Percentiles rank a stretch among this genome's conserved stretches.
These are phyloP conservation scores for Lampris incognitus DNA, from an alignment of 2,113 vertebrate genomes.

Conservation along the genomic window DNA sequence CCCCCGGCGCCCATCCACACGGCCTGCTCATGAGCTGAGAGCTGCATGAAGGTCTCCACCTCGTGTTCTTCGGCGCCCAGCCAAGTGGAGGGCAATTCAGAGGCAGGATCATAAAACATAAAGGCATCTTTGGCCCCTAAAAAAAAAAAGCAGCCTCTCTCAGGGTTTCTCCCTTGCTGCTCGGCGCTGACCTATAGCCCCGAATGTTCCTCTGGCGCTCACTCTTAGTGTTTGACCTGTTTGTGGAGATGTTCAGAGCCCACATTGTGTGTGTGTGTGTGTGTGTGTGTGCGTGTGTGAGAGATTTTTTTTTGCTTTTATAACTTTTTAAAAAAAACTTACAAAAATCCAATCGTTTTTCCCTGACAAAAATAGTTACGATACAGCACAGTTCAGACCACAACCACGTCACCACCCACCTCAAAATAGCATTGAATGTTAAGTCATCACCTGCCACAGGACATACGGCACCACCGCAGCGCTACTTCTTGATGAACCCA, in stretches of 20 bases:
- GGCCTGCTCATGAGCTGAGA: constrained; percentile 31
- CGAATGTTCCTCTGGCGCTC: constrained; percentile 4
- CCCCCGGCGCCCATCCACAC: constrained; percentile 46
- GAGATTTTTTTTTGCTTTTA: too few relatives aligned
- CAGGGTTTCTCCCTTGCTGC: constrained; percentile 2
- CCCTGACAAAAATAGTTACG: too few relatives aligned
- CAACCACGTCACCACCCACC: too few relatives aligned
- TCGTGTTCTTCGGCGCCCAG: constrained; percentile 10
- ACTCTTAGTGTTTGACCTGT: constrained; percentile 3
- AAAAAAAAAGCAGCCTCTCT: constrained; percentile 14
- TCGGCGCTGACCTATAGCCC: constrained; percentile 6
- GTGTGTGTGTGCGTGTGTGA: not conserved
- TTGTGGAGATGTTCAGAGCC: not conserved
- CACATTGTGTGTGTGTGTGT: not conserved
- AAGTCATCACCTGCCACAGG: too few relatives aligned
- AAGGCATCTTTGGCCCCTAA: constrained; percentile 19
- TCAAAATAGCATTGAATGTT: too few relatives aligned
- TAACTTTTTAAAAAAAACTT: too few relatives aligned
- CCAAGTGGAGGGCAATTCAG: constrained; percentile 19
- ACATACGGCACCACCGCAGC: too few relatives aligned
- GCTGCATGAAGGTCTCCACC: constrained; percentile 37
- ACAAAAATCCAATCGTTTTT: too few relatives aligned
- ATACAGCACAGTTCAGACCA: too few relatives aligned
- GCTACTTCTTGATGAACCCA: too few relatives aligned
- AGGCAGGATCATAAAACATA: constrained; percentile 1